Conservation (phyloP, 2,113 vertebrate species). For the Anolis sagrei region DNA sequence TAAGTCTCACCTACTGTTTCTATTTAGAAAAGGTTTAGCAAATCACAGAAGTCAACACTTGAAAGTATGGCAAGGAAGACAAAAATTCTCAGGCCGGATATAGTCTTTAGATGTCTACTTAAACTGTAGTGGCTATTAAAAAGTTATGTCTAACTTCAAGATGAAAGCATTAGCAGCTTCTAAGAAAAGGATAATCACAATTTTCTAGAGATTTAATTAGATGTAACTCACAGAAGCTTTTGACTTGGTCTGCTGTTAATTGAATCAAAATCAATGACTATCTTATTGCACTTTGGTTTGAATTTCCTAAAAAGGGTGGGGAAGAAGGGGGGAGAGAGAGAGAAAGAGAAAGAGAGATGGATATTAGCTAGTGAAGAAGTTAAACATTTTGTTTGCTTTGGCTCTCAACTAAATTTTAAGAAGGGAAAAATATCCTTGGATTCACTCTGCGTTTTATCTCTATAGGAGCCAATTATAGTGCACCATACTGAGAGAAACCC, state of each 20-base stretch:
- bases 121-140: slow-evolving; percentile 58
- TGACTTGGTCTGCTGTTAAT: slow-evolving; percentile 78
- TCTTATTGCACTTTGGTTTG: slow-evolving; percentile 82
- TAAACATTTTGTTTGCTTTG: slow-evolving; percentile 73
- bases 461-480: slow-evolving; percentile 78
- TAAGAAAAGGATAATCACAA: slow-evolving; percentile 66
- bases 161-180: slow-evolving; percentile 73
- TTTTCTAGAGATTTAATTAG: slow-evolving; percentile 66
- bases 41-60: slow-evolving; percentile 36
- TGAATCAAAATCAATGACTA: slow-evolving; percentile 88
- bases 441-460: slow-evolving; percentile 68
- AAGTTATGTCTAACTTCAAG: slow-evolving; percentile 72
- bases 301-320: slow-evolving; percentile 79
- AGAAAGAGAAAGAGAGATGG: slow-evolving; percentile 40
- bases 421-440: slow-evolving; percentile 57
- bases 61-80: slow-evolving; percentile 42
- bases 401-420: slow-evolving; percentile 63
- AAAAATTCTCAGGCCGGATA: slow-evolving; percentile 45
- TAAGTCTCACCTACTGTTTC: slow-evolving; percentile 18
- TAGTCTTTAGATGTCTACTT: slow-evolving; percentile 58
- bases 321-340: slow-evolving; percentile 37
- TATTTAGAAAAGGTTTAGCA: slow-evolving; percentile 46
- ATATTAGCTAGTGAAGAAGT: slow-evolving; percentile 55
- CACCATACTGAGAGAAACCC: slow-evolving; percentile 69
- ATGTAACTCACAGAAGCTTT: slow-evolving; percentile 71